Conservation (phyloP, 2,113 vertebrate species). For the Pimephales promelas region DNA sequence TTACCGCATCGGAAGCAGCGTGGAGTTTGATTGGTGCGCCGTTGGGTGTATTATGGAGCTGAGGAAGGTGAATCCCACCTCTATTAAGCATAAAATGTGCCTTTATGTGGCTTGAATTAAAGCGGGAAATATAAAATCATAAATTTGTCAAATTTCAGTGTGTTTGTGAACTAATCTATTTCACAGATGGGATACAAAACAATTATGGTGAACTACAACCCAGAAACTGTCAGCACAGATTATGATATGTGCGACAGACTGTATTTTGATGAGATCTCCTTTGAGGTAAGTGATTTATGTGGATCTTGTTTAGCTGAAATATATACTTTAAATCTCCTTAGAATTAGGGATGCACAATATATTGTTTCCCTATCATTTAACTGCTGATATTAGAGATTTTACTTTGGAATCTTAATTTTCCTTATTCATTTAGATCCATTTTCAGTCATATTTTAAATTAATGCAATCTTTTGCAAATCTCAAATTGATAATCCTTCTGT, state of each 20-base stretch:
- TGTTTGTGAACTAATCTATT: background rate
- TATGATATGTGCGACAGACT: constrained; percentile 98
- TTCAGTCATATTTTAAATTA: too few species aligned
- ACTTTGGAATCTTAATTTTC: too few species aligned
- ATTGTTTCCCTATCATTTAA: too few species aligned
- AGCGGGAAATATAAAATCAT: background rate
- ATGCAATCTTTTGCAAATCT: too few species aligned
- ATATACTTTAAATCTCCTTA: too few species aligned
- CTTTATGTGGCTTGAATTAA: background rate
- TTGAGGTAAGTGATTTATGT: constrained; percentile 80
- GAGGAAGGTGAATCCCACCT: constrained; percentile 79
- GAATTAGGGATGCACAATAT: too few species aligned
- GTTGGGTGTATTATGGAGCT: constrained; percentile 96
- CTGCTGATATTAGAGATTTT: too few species aligned
- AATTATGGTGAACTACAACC: constrained; percentile 99
- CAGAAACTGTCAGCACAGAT: constrained; percentile 96
- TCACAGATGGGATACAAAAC: constrained; percentile 95
- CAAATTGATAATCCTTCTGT: too few species aligned
- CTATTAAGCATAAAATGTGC: background rate
- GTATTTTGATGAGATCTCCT: constrained; percentile 97
- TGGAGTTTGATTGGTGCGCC: constrained; percentile 97
- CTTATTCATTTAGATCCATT: too few species aligned
- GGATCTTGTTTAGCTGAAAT: too few species aligned
- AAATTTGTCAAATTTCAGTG: background rate
- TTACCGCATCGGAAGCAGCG: constrained; percentile 97